phyloP scores from a whole-genome alignment of 2,113 vertebrate species.

The Malurus cyaneus region DNA sequence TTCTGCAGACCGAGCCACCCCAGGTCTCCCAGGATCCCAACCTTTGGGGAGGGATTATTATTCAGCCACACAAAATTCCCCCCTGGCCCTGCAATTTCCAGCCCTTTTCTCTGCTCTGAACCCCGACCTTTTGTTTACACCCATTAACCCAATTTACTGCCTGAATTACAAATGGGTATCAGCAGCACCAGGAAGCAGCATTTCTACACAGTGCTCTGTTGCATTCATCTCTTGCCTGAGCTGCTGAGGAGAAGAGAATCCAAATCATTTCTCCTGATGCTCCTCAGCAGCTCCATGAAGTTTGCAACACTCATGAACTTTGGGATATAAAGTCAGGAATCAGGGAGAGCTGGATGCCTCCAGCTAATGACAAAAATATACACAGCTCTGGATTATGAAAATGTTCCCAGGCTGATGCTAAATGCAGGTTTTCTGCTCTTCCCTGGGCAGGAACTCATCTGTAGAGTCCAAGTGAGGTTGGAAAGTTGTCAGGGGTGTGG shows the following conservation, averaged over 20 bases:
- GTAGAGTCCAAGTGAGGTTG: not conserved
- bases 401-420: not conserved
- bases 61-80: not conserved
- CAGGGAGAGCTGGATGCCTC: not conserved
- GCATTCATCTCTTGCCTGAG: not conserved
- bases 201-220: not conserved
- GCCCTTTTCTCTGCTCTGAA: not conserved
- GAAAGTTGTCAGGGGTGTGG: not conserved
- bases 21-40: not conserved
- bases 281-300: not conserved
- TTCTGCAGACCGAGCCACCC: not conserved
- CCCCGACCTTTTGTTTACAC: slow-evolving; percentile 6
- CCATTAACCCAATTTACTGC: not conserved
- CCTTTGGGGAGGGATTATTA: not conserved
- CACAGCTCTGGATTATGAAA: not conserved
- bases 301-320: not conserved
- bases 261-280: not conserved
- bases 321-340: not conserved
- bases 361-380: not conserved
- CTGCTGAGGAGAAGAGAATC: not conserved
- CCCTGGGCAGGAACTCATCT: not conserved
- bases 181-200: not conserved
- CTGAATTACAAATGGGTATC: not conserved
- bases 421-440: not conserved
- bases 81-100: not conserved